Evolutionary conservation across 2,797 vertebrate genomes (phyloP).

Genomic region (Prunella strophiata): DNA sequence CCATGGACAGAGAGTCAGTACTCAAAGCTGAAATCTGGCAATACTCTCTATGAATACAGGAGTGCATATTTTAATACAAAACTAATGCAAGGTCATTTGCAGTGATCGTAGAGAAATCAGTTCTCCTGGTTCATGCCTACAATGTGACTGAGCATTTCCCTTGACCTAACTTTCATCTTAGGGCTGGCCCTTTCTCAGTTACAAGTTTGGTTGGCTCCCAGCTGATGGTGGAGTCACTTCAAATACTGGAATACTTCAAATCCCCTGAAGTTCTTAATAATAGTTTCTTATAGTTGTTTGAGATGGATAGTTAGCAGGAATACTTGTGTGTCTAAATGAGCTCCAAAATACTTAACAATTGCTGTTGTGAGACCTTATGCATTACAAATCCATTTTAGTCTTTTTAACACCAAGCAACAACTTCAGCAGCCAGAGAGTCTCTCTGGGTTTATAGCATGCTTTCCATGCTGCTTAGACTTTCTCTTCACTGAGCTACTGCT

Average conservation of each 20-base stretch:
- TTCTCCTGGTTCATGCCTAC: background rate
- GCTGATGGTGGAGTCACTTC: accelerated
- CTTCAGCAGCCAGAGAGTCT: background rate
- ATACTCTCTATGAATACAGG: background rate
- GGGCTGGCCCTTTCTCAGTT: background rate
- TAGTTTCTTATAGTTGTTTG: background rate
- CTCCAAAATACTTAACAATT: background rate
- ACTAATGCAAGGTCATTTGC: background rate
- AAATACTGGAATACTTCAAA: background rate
- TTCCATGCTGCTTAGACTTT: background rate
- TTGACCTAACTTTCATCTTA: background rate
- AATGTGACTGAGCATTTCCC: background rate
- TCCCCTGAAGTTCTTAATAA: background rate
- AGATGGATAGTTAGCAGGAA: background rate
- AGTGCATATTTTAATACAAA: background rate
- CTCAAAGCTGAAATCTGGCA: background rate
- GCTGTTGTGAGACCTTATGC: background rate
- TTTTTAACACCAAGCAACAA: background rate
- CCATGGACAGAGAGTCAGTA: background rate
- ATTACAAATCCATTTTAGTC: background rate
- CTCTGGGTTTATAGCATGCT: background rate
- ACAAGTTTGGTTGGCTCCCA: background rate
- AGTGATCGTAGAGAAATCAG: background rate
- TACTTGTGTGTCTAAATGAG: background rate
- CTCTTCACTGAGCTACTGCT: background rate